These are phyloP conservation scores for Listrodromus nycthemerus DNA, from an alignment of 2,888 invertebrate genomes.

Conservation along the genomic window DNA sequence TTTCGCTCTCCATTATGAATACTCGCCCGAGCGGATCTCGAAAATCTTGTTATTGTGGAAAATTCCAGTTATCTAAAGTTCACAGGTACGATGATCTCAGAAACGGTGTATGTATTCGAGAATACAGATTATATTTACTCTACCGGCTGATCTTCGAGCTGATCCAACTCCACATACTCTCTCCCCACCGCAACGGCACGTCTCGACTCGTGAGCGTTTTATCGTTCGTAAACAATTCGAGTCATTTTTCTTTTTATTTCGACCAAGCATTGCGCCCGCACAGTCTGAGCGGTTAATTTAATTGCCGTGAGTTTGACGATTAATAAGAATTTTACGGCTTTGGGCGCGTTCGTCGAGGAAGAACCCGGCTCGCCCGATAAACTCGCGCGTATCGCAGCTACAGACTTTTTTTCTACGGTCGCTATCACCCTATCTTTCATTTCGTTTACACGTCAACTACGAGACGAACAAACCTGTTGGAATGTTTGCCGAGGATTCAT, in stretches of 20 bases:
- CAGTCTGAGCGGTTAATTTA: constrained; percentile 57
- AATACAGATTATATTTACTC: constrained; percentile 56
- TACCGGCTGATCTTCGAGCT: constrained; percentile 46
- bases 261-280: not conserved
- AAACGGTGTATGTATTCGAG: constrained; percentile 36
- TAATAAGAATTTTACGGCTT: constrained; percentile 61
- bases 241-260: constrained; percentile 35
- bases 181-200: not conserved
- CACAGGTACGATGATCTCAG: constrained; percentile 36
- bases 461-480: constrained; percentile 24
- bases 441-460: constrained; percentile 20
- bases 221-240: constrained; percentile 66
- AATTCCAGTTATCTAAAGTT: constrained; percentile 28
- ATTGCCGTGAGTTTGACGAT: constrained; percentile 63
- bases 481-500: constrained; percentile 29
- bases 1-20: too few species aligned
- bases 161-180: constrained; percentile 22
- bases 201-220: constrained; percentile 55
- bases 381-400: not conserved
- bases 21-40: not conserved
- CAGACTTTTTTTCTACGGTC: constrained; percentile 4
- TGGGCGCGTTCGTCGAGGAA: constrained; percentile 11
- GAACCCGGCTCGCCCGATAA: constrained; percentile 37
- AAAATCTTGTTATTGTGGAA: constrained; percentile 17
- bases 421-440: constrained; percentile 7